phyloP scores from a whole-genome alignment of 2,113 vertebrate species.

The Hypanus sabinus region DNA sequence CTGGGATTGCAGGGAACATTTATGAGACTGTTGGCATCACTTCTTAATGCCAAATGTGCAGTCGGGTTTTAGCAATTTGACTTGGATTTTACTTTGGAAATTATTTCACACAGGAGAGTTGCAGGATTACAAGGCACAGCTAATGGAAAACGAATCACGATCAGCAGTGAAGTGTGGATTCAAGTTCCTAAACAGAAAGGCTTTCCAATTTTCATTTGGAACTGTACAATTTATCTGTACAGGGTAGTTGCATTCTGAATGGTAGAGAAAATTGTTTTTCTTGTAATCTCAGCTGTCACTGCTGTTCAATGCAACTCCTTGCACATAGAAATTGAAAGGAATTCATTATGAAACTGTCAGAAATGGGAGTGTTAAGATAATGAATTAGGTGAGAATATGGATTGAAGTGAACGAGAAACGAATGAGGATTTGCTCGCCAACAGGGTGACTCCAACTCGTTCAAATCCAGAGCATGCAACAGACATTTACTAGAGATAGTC shows the following conservation, averaged over 20 bases:
- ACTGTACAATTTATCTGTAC: background rate
- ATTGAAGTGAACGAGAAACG: background rate
- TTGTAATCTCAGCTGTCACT: background rate
- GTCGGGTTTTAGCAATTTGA: background rate
- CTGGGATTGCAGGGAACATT: background rate
- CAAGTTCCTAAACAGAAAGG: background rate
- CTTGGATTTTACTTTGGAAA: background rate
- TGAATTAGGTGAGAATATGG: background rate
- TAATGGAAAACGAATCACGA: background rate
- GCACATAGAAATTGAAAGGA: background rate
- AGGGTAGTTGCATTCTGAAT: too few species aligned
- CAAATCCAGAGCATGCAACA: background rate
- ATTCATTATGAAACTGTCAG: background rate
- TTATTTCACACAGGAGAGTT: background rate
- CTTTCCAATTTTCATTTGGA: background rate
- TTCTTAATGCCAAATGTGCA: too few species aligned
- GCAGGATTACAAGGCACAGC: background rate
- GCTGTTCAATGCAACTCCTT: background rate
- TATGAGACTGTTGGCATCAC: background rate
- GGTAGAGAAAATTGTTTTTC: background rate
- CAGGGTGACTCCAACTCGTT: background rate
- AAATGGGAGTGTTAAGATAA: background rate
- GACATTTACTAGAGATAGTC: background rate
- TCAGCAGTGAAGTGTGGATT: background rate
- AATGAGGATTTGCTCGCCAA: background rate